These are phyloP conservation scores for Centrocercus urophasianus DNA, from an alignment of 2,113 vertebrate species.

Conservation along the genomic window DNA sequence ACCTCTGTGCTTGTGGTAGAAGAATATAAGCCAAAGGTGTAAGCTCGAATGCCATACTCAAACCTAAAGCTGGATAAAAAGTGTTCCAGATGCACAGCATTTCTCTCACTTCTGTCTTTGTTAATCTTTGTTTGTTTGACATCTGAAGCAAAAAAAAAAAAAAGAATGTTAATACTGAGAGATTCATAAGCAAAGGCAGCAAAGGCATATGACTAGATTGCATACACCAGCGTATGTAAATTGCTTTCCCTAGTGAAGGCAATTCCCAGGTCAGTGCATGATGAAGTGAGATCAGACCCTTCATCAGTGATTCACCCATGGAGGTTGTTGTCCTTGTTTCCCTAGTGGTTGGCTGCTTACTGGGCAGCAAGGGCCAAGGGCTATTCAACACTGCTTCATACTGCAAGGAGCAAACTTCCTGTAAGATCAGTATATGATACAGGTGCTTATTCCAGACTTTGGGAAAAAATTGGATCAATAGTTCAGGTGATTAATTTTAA, in stretches of 20 bases:
- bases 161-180: not conserved
- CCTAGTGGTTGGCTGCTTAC: not conserved
- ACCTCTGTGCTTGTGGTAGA: not conserved
- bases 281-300: not conserved
- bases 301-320: not conserved
- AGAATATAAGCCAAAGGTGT: not conserved
- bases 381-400: not conserved
- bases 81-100: not conserved
- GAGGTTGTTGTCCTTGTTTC: not conserved
- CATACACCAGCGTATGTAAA: not conserved
- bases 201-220: not conserved
- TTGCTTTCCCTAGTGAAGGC: not conserved
- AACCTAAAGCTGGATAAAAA: not conserved
- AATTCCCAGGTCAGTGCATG: not conserved
- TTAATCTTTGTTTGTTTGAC: not conserved
- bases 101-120: not conserved
- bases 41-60: not conserved
- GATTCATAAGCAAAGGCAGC: not conserved
- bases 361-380: not conserved
- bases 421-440: not conserved
- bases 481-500: not conserved
- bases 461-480: not conserved
- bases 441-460: too few relatives aligned
- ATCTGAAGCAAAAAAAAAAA: not conserved
- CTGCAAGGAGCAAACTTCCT: conserved; percentile 4